phyloP scores from a whole-genome alignment of 2,113 vertebrate genomes.

The Petaurus breviceps region DNA sequence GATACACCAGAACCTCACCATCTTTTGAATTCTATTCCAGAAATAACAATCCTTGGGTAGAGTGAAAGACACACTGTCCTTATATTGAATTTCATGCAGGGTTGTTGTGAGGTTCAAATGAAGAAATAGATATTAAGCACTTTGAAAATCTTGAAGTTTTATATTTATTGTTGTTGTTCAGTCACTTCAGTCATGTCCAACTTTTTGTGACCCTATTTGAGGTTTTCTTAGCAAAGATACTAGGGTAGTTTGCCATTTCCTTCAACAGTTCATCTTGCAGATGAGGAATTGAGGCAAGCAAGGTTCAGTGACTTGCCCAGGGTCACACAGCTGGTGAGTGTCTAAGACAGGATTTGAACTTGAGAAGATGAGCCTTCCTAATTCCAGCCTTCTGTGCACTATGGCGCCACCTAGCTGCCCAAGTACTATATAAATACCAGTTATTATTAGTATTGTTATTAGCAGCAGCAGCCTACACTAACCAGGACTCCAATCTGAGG shows the following conservation, averaged over 20 bases:
- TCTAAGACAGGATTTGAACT: not conserved
- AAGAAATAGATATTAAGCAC: not conserved
- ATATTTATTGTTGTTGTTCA: not conserved
- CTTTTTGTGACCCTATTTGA: not conserved
- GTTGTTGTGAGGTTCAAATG: not conserved
- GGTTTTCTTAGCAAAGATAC: not conserved
- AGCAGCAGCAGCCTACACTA: no score
- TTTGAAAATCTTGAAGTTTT: not conserved
- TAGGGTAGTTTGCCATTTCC: not conserved
- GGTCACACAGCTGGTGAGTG: not conserved
- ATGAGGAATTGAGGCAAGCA: not conserved
- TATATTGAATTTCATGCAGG: not conserved
- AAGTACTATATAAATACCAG: not conserved
- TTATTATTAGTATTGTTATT: not conserved
- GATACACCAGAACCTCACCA: not conserved
- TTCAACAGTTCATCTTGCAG: conserved; percentile 3
- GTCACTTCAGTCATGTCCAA: not conserved
- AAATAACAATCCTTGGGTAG: not conserved
- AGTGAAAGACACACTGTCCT: not conserved
- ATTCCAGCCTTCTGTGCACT: not conserved
- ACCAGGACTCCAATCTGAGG: not conserved
- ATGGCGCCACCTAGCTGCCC: not conserved
- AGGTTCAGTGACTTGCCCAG: not conserved
- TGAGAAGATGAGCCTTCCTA: not conserved
- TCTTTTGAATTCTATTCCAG: conserved; percentile 2